A percentile compares a stretch with the other conserved stretches of the same genome.
phyloP scores from a whole-genome alignment of 2,888 invertebrate species.

The Macaria liturata region DNA sequence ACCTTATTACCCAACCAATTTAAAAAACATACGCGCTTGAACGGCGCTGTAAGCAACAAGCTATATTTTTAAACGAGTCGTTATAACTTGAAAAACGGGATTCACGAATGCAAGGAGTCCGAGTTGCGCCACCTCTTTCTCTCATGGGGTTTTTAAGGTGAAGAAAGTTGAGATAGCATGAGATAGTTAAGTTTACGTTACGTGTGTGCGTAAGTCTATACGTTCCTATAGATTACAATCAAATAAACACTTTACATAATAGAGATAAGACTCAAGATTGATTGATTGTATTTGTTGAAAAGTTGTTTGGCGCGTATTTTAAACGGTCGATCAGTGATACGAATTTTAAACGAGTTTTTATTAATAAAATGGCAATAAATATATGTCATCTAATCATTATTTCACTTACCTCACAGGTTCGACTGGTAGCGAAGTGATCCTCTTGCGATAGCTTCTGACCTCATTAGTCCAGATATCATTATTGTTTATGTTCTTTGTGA shows the following conservation, averaged over 20 bases:
- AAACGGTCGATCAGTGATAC: conserved; percentile 46
- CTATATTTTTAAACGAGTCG: conserved; percentile 46
- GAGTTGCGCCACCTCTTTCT: conserved; percentile 35
- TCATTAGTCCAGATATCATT: conserved; percentile 72
- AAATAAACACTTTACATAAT: conserved; percentile 23
- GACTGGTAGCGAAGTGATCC: conserved; percentile 45
- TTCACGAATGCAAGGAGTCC: conserved; percentile 49
- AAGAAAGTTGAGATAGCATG: conserved; percentile 36
- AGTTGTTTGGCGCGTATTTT: conserved; percentile 46
- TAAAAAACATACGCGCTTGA: conserved; percentile 39
- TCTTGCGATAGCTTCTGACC: conserved; percentile 48
- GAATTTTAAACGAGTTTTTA: conserved; percentile 1
- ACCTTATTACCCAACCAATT: conserved; percentile 54
- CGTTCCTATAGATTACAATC: conserved; percentile 34
- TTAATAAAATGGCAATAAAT: not conserved
- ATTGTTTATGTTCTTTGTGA: conserved; percentile 73
- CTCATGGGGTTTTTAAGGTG: conserved; percentile 35
- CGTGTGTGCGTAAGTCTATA: conserved; percentile 45
- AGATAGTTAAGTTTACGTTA: conserved; percentile 45
- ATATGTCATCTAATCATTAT: not conserved
- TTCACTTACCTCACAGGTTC: conserved; percentile 56
- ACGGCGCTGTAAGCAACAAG: conserved; percentile 24
- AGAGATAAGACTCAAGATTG: conserved; percentile 25
- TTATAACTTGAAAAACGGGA: conserved; percentile 51
- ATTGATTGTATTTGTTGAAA: conserved; percentile 8